These are phyloP conservation scores for Gari tellinella DNA, from an alignment of 2,888 invertebrate species.

Conservation along the genomic window DNA sequence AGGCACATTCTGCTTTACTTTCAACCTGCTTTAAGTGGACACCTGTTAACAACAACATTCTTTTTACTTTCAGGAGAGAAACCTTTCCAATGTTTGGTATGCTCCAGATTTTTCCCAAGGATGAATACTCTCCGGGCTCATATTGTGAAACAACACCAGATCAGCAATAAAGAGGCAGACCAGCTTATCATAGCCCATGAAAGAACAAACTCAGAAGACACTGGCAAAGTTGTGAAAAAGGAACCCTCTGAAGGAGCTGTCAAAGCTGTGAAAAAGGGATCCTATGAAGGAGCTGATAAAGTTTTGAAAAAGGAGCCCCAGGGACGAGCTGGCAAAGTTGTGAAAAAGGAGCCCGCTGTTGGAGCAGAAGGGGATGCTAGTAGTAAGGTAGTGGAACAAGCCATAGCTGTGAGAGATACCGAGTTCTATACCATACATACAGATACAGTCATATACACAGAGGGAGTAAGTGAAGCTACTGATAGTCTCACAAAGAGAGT, in stretches of 20 bases:
- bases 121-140: conserved; percentile 44
- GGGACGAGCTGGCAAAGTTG: too few relatives aligned
- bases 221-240: not conserved
- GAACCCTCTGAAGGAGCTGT: too few relatives aligned
- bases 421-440: conserved; percentile 15
- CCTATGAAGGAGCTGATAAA: too few relatives aligned
- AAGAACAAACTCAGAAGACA: not conserved
- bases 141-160: conserved; percentile 34
- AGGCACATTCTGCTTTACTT: too few relatives aligned
- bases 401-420: conserved; percentile 8
- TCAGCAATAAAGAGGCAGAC: conserved; percentile 20
- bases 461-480: conserved; percentile 1
- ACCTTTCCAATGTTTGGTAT: conserved; percentile 40
- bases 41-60: too few relatives aligned
- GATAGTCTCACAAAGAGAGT: conserved; percentile 1
- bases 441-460: not conserved
- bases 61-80: conserved; percentile 43
- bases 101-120: conserved; percentile 38
- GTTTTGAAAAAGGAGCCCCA: too few relatives aligned
- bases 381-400: too few relatives aligned
- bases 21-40: too few relatives aligned
- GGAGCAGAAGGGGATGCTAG: too few relatives aligned
- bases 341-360: too few relatives aligned
- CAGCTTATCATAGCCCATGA: not conserved
- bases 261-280: too few relatives aligned